A percentile compares a stretch with the other conserved stretches of the same genome.
Evolutionary conservation across 2,888 invertebrate genomes (phyloP).

Genomic region (Seira sanloemensis): DNA sequence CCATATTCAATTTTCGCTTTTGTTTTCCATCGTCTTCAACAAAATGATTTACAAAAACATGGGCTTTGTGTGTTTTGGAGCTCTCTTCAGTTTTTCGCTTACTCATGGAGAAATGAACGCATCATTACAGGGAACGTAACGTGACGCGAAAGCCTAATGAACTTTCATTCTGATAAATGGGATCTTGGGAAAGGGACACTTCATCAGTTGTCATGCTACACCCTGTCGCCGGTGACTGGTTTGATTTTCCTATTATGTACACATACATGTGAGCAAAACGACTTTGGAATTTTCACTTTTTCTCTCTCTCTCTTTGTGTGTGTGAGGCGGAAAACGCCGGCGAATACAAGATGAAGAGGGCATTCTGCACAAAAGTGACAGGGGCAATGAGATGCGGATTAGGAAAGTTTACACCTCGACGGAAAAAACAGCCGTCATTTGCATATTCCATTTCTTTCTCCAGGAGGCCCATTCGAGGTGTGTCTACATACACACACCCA

Average conservation of each 20-base stretch:
- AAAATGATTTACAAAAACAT: too few species aligned
- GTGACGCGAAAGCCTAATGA: slow-evolving; percentile 59
- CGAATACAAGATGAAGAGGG: slow-evolving; percentile 44
- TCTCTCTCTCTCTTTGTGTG: too few species aligned
- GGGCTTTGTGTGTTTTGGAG: too few species aligned
- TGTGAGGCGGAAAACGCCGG: too few species aligned
- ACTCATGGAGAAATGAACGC: slow-evolving; percentile 10
- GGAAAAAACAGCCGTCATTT: neutral
- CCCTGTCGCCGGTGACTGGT: slow-evolving; percentile 5
- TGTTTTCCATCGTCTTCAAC: too few species aligned
- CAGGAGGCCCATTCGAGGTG: too few species aligned
- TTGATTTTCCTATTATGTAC: slow-evolving; percentile 22
- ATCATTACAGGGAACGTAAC: slow-evolving; percentile 41
- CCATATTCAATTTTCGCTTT: too few species aligned
- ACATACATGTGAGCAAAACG: slow-evolving; percentile 11
- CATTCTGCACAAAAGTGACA: slow-evolving; percentile 50
- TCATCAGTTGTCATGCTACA: slow-evolving; percentile 54
- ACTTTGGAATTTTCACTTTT: slow-evolving; percentile 14
- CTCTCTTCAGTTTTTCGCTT: too few species aligned
- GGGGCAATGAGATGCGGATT: slow-evolving; percentile 51
- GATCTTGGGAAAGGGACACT: slow-evolving; percentile 59
- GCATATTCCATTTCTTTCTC: neutral
- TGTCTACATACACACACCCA: too few species aligned
- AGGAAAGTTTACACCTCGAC: slow-evolving; percentile 13
- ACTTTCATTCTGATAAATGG: slow-evolving; percentile 58